phyloP scores from a whole-genome alignment of 35 echinoderm and acorn worm genomes.

The Lytechinus variegatus region DNA sequence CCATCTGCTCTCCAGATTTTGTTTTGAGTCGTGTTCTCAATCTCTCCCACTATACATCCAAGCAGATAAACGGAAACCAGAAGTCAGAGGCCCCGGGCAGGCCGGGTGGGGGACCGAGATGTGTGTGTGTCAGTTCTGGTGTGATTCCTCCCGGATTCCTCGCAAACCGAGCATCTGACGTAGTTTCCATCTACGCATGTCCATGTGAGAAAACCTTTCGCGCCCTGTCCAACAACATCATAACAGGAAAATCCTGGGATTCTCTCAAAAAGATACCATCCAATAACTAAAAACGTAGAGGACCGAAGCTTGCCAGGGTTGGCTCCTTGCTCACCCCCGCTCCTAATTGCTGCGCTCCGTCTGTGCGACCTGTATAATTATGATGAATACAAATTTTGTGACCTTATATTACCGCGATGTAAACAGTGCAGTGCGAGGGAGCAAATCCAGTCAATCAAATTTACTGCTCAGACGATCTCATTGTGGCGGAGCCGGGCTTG shows the following conservation, averaged over 20 bases:
- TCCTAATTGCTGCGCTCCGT: too few relatives aligned
- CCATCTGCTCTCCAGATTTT: neutral
- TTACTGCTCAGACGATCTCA: neutral
- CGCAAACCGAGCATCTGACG: neutral
- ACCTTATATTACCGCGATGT: constrained; percentile 24
- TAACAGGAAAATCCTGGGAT: too few relatives aligned
- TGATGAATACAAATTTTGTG: neutral
- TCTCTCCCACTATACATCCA: neutral
- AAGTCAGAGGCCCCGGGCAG: too few relatives aligned
- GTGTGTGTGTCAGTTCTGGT: neutral
- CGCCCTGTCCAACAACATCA: too few relatives aligned
- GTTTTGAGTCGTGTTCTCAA: neutral
- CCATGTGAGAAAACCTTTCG: neutral
- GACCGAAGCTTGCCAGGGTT: too few relatives aligned
- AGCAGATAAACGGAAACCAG: too few relatives aligned
- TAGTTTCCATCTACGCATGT: neutral
- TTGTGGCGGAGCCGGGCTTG: neutral
- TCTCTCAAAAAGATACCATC: too few relatives aligned
- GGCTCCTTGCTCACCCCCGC: neutral
- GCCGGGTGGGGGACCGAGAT: too few relatives aligned
- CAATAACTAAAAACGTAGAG: too few relatives aligned
- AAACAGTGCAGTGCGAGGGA: neutral
- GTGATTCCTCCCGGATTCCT: neutral
- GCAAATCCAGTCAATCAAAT: neutral
- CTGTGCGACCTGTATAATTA: too few relatives aligned